Evolutionary conservation across 2,797 vertebrate species (phyloP), one percentile per base, ranked within the genome.

Genomic region (Poeciliopsis infans): DNA sequence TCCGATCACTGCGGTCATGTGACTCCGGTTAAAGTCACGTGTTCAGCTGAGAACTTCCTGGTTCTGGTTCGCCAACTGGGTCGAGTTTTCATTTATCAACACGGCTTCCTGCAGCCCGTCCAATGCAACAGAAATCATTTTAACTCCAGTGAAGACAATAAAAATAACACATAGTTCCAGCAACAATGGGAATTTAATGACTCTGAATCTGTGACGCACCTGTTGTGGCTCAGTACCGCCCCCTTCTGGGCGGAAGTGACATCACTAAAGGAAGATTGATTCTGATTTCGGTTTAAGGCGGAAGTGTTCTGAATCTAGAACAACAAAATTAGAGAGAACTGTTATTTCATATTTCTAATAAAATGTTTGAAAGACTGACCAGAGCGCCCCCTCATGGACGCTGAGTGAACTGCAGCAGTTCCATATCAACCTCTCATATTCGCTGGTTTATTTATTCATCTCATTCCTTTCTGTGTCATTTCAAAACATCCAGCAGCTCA

Each of bases 1-100:
- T 71, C 39, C 61, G 66, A 75, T 68, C 20, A 4, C 13, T 2
- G 20, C n/a, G 1, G 33, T 80, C 79, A 80, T 6, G 45, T 76
- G 75, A 68, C n/a, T 1, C 28, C 20, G 28, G 6, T 72, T 0
- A 15, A 15, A 45, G 25, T 70, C 68, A 70, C 68, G 41, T 45
- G 68, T 45, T 70, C 25, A 45, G 15, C 23, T 15, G 16, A 16
- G 10, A 20, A 51, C 31, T 49, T 49, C 18, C n/a, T 20, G 71
- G 71, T 33, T 72, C 45, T 46, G 69, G 23, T 18, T 15, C 70
- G 5, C 7, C 69, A 71, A 28, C 41, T 36, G 46, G 49, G 55
- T 61, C 28, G 28, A 31, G 13, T 7, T 28, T n/a, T 51, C 20
- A 23, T 51, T 20, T 51, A 23, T 7, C 1, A 51, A 51, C 49